Evolutionary conservation across 2,113 vertebrate species (phyloP).

Genomic region (Macrotus californicus): DNA sequence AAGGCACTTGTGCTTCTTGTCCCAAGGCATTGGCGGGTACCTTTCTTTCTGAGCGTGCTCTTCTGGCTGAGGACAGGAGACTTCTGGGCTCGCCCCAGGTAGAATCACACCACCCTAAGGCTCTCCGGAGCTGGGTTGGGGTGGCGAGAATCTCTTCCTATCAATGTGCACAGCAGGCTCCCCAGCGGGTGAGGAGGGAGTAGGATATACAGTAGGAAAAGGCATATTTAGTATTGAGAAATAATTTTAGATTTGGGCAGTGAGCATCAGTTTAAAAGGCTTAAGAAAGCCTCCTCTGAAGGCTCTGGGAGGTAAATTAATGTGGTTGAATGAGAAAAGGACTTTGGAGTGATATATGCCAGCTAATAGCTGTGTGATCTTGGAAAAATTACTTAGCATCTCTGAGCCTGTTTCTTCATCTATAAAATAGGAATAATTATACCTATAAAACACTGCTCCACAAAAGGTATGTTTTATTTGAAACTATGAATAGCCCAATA

Average conservation of each 20-base stretch:
- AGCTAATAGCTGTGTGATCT: neutral
- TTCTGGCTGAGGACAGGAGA: neutral
- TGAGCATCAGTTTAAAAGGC: neutral
- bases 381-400: neutral
- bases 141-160: neutral
- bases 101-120: neutral
- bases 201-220: neutral
- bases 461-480: neutral
- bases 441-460: neutral
- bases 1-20: neutral
- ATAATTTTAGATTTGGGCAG: conserved; percentile 1
- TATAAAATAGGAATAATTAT: conserved; percentile 5
- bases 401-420: neutral
- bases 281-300: neutral
- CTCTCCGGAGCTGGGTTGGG: neutral
- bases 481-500: neutral
- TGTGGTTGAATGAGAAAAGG: neutral
- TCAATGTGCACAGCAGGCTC: neutral
- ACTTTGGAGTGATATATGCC: neutral
- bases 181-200: neutral
- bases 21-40: neutral
- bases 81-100: neutral
- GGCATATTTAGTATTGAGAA: neutral
- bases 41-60: neutral
- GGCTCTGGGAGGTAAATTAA: neutral